A percentile compares a stretch with the other conserved stretches of the same genome.
Evolutionary conservation across 2,113 vertebrate genomes (phyloP).

Genomic region (Hypomesus transpacificus): DNA sequence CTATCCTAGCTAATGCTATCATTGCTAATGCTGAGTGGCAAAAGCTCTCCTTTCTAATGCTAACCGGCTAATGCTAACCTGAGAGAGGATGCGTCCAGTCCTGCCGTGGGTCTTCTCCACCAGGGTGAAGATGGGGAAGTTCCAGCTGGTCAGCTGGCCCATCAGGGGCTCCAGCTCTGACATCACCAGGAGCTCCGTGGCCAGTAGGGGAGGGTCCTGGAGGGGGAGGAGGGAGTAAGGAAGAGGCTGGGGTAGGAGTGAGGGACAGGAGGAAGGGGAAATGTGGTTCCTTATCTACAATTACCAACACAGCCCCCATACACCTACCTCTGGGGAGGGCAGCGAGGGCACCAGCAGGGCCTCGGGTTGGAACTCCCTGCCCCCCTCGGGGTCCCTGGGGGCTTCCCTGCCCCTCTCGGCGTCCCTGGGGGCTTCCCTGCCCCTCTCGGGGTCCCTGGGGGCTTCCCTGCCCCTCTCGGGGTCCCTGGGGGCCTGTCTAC

Average conservation of each 20-base stretch:
- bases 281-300: not conserved
- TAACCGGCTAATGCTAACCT: constrained; percentile 73
- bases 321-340: constrained; percentile 64
- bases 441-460: constrained; percentile 46
- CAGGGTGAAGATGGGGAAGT: constrained; percentile 96
- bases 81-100: constrained; percentile 92
- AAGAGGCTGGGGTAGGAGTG: not conserved
- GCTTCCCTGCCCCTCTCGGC: constrained; percentile 57
- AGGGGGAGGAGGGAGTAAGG: constrained; percentile 41
- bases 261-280: not conserved
- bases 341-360: constrained; percentile 65
- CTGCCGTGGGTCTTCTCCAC: constrained; percentile 88
- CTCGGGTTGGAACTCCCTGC: constrained; percentile 62
- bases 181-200: constrained; percentile 80
- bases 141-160: constrained; percentile 91
- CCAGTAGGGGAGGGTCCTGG: constrained; percentile 82
- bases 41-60: not conserved
- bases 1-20: too few relatives aligned
- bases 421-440: constrained; percentile 43
- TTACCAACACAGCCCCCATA: not conserved
- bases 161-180: constrained; percentile 82
- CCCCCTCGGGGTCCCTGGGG: constrained; percentile 38
- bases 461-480: constrained; percentile 57
- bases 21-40: too few relatives aligned
- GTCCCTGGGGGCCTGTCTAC: constrained; percentile 44